Base-by-base conservation (phyloP, 2,888 invertebrate genomes). In the Nemoura dubitans region DNA sequence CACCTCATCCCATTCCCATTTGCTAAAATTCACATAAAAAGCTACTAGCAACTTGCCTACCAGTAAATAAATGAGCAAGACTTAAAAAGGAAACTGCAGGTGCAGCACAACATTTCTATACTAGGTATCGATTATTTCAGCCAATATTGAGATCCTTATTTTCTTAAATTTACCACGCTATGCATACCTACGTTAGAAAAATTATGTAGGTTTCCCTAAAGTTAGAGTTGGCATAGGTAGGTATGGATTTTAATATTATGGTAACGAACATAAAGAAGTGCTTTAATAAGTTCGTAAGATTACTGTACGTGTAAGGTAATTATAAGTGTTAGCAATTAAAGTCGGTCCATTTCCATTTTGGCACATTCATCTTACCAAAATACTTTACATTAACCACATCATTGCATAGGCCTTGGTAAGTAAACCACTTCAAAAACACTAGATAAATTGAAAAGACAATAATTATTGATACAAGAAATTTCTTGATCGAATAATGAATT, bases 361-460 rank as follows among this genome's bases (percentile, higher is more conserved):
- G 59, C 59, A 59, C 59, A 36, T 36, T 36, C 14, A 59, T 10
- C 59, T 59, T 59, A 59, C 21, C 16, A 21, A 21, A 59, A 59
- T 59, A 16, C 59, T 59, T 59, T 59, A 59, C 14, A 59, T 59
- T 59, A 59, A 59, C 59, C 59, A 2, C 21, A 59, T 21, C 59
- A 59, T 59, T 59, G 59, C 21, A 59, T 59, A 59, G 59, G 59
- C 59, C 59, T 21, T 59, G 59, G 59, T 59, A 59, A 59, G 3
- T 59, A 59, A 21, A 59, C 16, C 59, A 59, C 59, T 21, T 59
- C 10, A 59, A 59, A 59, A 59, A 59, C 21, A 59, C 59, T 59
- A 59, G 59, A 59, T 7, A 59, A 59, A 59, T 59, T 59, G 59
- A 59, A 59, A 59, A 59, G 59, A 59, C 59, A n/a, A n/a, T n/a